phyloP scores from a whole-genome alignment of 1,140 invertebrate genomes.

The Thrips palmi region DNA sequence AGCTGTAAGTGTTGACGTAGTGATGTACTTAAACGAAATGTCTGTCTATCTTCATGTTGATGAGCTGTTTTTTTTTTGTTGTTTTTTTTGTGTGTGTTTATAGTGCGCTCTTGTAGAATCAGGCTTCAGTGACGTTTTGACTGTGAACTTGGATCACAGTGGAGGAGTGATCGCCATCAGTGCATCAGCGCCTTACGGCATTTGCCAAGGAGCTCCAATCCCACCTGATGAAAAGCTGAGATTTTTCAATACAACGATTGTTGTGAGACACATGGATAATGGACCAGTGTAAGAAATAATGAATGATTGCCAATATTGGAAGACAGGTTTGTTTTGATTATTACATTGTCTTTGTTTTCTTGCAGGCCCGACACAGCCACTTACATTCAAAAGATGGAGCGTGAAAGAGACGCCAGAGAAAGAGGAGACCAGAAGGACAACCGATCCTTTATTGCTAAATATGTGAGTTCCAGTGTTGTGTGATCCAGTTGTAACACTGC shows the following conservation, averaged over 20 bases:
- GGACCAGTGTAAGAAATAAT: slow-evolving; percentile 4
- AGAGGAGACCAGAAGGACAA: slow-evolving; percentile 82
- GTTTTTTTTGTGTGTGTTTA: not conserved
- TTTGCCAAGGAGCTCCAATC: not conserved
- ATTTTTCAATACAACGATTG: not conserved
- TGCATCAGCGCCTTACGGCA: not conserved
- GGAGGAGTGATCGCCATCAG: slow-evolving; percentile 19
- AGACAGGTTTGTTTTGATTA: slow-evolving; percentile 21
- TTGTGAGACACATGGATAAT: slow-evolving; percentile 9
- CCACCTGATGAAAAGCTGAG: not conserved
- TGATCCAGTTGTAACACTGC: not conserved
- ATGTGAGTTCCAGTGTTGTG: slow-evolving; percentile 47
- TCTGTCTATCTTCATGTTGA: not conserved
- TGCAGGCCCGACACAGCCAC: slow-evolving; percentile 80
- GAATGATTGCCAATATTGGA: slow-evolving; percentile 17
- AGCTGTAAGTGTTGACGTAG: slow-evolving; percentile 44
- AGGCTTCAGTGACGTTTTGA: slow-evolving; percentile 26
- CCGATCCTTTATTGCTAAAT: slow-evolving; percentile 89
- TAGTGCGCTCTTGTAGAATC: slow-evolving; percentile 24
- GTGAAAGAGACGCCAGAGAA: slow-evolving; percentile 74
- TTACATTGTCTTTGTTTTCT: slow-evolving; percentile 19
- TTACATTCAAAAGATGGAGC: slow-evolving; percentile 80
- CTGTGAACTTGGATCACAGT: slow-evolving; percentile 27
- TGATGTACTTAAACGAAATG: too few relatives aligned
- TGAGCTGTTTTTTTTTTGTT: not conserved